Conservation (phyloP, 2,888 invertebrate genomes). For the Gonocerus acuteangulatus region DNA sequence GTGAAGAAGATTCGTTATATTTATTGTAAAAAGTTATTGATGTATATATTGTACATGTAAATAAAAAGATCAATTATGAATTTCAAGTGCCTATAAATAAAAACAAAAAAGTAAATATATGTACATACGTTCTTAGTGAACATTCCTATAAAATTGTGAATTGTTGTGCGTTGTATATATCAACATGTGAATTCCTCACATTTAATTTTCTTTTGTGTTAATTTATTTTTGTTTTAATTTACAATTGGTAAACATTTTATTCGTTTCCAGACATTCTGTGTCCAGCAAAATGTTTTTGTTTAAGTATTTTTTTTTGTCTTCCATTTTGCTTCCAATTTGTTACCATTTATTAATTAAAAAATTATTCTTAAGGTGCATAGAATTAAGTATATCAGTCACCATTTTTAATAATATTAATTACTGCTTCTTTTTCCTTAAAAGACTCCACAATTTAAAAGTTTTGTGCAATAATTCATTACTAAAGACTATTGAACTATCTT, state of each 20-base stretch:
- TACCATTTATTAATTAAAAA: conserved; percentile 5
- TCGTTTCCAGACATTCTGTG: not conserved
- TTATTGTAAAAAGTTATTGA: conserved; percentile 7
- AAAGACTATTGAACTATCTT: too few relatives aligned
- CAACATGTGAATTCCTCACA: not conserved
- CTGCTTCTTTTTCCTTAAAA: too few relatives aligned
- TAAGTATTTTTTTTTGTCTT: conserved; percentile 13
- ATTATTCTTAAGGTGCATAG: not conserved
- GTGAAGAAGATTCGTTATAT: conserved; percentile 1
- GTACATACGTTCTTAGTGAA: conserved; percentile 10
- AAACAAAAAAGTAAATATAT: not conserved
- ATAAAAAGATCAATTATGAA: conserved; percentile 9
- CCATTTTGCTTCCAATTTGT: conserved; percentile 13
- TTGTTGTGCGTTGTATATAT: conserved; percentile 13
- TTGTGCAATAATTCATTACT: too few relatives aligned
- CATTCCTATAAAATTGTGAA: conserved; percentile 15
- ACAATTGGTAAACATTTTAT: not conserved
- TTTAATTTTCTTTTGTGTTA: conserved; percentile 4
- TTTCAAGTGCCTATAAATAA: conserved; percentile 16
- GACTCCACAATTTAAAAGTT: too few relatives aligned
- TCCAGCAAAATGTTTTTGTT: not conserved
- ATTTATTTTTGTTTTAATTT: conserved; percentile 2
- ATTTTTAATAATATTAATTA: too few relatives aligned
- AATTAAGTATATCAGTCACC: too few relatives aligned
- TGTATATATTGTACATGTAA: conserved; percentile 21